Conservation (phyloP, 2,113 vertebrate species). For the Dasypus novemcinctus region DNA sequence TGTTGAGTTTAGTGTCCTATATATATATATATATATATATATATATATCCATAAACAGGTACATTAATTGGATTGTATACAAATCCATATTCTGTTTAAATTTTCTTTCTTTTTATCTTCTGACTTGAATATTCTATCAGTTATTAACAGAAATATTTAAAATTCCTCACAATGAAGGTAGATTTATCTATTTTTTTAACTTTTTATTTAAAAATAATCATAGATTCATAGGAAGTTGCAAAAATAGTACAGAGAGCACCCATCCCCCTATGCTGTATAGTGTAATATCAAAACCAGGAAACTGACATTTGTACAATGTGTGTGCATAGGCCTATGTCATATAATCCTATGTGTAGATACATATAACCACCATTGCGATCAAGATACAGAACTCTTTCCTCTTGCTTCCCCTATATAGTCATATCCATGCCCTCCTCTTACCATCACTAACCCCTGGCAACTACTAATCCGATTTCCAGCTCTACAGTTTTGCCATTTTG, state of each 20-base stretch:
- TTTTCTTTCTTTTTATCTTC: neutral
- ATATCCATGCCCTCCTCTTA: neutral
- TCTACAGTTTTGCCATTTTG: neutral
- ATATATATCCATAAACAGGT: neutral
- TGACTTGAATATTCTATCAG: neutral
- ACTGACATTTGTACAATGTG: neutral
- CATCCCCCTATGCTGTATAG: neutral
- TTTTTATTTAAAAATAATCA: conserved; percentile 22
- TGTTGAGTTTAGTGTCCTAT: neutral
- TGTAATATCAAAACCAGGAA: neutral
- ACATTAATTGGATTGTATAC: neutral
- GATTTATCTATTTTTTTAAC: neutral
- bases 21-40: neutral
- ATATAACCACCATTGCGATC: neutral
- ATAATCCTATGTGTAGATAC: neutral
- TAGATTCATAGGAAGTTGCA: too few relatives aligned
- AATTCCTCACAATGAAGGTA: neutral
- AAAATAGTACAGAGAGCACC: neutral
- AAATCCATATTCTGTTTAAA: neutral
- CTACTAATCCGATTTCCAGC: neutral
- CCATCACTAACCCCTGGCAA: neutral
- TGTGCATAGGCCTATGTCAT: neutral
- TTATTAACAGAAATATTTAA: neutral
- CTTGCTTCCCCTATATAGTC: neutral
- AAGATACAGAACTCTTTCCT: neutral